Base-by-base conservation (phyloP, 1,140 invertebrate genomes). In the Harpegnathos saltator region DNA sequence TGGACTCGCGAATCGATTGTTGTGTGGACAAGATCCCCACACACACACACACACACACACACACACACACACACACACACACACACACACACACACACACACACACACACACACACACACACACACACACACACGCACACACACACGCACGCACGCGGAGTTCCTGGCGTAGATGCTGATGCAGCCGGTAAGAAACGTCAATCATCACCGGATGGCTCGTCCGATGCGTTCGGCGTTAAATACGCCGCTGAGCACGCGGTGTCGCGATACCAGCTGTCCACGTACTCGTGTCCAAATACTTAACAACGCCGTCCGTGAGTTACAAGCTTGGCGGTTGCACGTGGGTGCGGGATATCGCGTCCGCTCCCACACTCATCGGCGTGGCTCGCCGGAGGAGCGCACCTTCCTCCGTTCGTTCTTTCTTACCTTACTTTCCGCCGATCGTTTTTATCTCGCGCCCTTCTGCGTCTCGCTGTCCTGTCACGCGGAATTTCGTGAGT, bases 341-440 rank as follows among this genome's bases (percentile, higher is more conserved):
- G 88, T 89, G 85, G 85, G 88, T 87, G 89, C 59, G 66, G 88
- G 44, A 88, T 87, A 89, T 89, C 85, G 87, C 75, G 52, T 82
- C 86, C 84, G 86, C 88, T 89, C 88, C 87, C 88, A 89, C 88
- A 89, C 88, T 82, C 84, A 89, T 15, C 61, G 83, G 59, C 61
- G 44, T 33, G 59, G 62, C 61, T 62, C 15, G 80, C 65, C 52
- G 2, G 12, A 17, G n/a, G 24, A 73, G 59, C 17, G 63, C 29
- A 72, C 80, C 68, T 87, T 22, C 22, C 5, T 62, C 19, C n/a
- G n/a, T n/a, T n/a, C n/a, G n/a, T n/a, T n/a, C n/a, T n/a, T n/a
- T n/a, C n/a, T n/a, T n/a, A n/a, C n/a, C 24, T 74, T 33, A 33
- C 44, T 75, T 65, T 52, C 26, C 14, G 9, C n/a, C 61, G 26